These are phyloP conservation scores for Troides helena DNA, from an alignment of 2,888 invertebrate species.

Conservation along the genomic window DNA sequence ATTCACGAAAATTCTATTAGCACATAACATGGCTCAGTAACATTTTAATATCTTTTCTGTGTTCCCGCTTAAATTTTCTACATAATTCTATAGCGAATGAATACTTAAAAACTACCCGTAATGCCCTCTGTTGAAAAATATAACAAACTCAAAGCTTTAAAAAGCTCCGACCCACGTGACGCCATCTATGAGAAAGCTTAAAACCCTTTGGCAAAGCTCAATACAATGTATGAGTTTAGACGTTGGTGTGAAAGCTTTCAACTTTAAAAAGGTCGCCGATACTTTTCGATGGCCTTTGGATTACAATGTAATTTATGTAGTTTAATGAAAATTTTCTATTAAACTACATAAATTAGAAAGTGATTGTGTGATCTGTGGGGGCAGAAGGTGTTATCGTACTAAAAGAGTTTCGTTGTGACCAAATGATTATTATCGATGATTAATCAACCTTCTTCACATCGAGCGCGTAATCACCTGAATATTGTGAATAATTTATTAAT, in stretches of 20 bases:
- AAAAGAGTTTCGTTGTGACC: neutral
- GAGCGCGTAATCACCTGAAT: neutral
- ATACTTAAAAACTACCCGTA: constrained; percentile 38
- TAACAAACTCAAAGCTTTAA: constrained; percentile 31
- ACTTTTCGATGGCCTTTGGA: no score
- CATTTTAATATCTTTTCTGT: neutral
- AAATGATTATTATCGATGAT: neutral
- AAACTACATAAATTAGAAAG: neutral
- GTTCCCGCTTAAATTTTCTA: neutral
- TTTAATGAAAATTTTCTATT: neutral
- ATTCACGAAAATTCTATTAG: neutral
- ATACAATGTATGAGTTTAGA: neutral
- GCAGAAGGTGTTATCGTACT: neutral
- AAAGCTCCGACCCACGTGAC: constrained; percentile 24
- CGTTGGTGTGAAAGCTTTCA: no score
- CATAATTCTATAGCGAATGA: neutral
- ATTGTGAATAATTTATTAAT: neutral
- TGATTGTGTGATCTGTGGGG: neutral
- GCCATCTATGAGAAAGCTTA: constrained; percentile 53
- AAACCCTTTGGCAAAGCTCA: constrained; percentile 30
- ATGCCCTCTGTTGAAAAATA: constrained; percentile 51
- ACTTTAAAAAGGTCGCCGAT: no score
- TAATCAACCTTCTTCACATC: neutral
- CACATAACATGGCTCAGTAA: neutral
- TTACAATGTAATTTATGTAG: no score